Conservation (phyloP, 1,140 invertebrate species). For the Ganaspis sp. region DNA sequence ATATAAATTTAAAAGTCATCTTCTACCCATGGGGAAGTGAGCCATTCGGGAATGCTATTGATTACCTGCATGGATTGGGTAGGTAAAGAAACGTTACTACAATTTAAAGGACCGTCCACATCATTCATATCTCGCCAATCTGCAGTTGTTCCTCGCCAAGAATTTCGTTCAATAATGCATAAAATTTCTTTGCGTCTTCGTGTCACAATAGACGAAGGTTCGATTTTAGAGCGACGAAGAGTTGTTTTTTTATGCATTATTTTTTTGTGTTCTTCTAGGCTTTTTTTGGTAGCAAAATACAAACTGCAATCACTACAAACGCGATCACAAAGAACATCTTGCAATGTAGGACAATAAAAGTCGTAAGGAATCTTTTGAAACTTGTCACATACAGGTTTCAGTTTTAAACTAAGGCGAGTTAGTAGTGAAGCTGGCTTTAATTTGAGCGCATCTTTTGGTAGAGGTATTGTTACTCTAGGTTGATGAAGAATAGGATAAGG, state of each 20-base stretch:
- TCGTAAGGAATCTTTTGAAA: constrained; percentile 29
- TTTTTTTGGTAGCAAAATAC: constrained; percentile 37
- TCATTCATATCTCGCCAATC: constrained; percentile 19
- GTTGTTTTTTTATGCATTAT: constrained; percentile 9
- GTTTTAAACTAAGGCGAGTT: background rate
- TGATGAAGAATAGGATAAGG: constrained; percentile 12
- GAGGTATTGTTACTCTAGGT: background rate
- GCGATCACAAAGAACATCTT: constrained; percentile 32
- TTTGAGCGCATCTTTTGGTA: constrained; percentile 6
- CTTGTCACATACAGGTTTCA: background rate
- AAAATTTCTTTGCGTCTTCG: constrained; percentile 28
- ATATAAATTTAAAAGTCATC: background rate
- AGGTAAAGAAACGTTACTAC: background rate
- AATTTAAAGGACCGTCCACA: background rate
- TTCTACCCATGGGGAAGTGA: background rate
- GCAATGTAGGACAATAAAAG: constrained; percentile 33
- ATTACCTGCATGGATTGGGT: background rate
- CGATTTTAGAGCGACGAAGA: constrained; percentile 18
- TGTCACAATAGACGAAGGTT: constrained; percentile 27
- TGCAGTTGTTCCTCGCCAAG: constrained; percentile 11
- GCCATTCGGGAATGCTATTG: too few species aligned
- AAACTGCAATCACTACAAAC: constrained; percentile 33
- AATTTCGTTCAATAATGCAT: constrained; percentile 31
- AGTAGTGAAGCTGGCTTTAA: background rate
- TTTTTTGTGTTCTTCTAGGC: constrained; percentile 18